Conservation (phyloP, 1,140 invertebrate genomes). For the Scaptomyza montana region DNA sequence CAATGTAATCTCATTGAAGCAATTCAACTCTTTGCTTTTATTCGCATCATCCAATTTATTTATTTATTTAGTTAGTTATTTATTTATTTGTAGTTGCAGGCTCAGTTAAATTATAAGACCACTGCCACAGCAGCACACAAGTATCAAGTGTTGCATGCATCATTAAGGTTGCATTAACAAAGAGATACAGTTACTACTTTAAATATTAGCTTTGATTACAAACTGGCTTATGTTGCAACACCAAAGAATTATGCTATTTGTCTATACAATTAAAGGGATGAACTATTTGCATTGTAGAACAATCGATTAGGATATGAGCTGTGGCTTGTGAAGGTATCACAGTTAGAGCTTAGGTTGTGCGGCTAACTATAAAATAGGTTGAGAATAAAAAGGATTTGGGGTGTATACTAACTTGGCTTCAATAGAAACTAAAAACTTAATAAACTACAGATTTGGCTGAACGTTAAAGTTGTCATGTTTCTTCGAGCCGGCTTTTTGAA, state of each 20-base stretch:
- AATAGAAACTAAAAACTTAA: too few relatives aligned
- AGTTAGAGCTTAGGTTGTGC: too few relatives aligned
- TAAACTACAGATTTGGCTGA: too few relatives aligned
- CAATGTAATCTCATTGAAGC: neutral
- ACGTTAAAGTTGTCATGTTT: too few relatives aligned
- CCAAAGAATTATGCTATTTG: neutral
- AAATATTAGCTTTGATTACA: neutral
- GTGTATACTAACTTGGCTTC: too few relatives aligned
- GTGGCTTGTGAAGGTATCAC: too few relatives aligned
- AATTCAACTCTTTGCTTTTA: slow-evolving; percentile 1
- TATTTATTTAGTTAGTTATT: slow-evolving; percentile 1
- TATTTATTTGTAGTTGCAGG: neutral
- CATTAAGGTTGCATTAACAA: neutral
- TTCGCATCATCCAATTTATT: slow-evolving; percentile 1
- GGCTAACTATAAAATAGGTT: too few relatives aligned
- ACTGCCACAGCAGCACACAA: neutral
- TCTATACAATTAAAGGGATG: neutral
- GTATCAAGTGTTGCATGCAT: neutral
- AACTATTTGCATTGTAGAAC: too few relatives aligned
- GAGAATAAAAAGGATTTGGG: too few relatives aligned
- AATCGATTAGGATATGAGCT: neutral
- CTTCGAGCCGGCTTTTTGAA: too few relatives aligned
- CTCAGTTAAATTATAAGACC: neutral
- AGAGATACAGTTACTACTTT: neutral
- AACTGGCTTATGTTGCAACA: neutral